Percentiles rank a stretch among this genome's conserved stretches.
Evolutionary conservation across 2,888 invertebrate genomes (phyloP).

Genomic region (Strigamia transsilvanica): DNA sequence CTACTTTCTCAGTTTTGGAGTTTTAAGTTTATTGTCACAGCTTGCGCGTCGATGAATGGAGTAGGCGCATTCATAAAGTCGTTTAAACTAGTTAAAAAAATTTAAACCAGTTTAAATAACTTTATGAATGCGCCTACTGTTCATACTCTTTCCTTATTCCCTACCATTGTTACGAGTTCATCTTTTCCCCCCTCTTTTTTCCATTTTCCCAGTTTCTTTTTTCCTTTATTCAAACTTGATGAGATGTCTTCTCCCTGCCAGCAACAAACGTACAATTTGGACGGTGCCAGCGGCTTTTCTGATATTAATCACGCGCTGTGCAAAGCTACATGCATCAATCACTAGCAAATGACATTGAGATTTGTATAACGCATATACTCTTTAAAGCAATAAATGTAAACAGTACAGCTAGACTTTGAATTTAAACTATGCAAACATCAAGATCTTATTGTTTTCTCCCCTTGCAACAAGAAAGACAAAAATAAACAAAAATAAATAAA

Average conservation of each 20-base stretch:
- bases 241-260: slow-evolving; percentile 30
- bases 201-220: not conserved
- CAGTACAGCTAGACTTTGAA: not conserved
- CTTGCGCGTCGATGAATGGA: too few species aligned
- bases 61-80: too few species aligned
- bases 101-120: too few species aligned
- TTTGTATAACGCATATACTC: not conserved
- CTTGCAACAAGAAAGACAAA: too few species aligned
- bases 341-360: slow-evolving; percentile 15
- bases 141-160: not conserved
- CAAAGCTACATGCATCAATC: slow-evolving; percentile 18
- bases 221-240: slow-evolving; percentile 30
- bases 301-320: slow-evolving; percentile 5
- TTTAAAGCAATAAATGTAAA: not conserved
- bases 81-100: too few species aligned
- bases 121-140: not conserved
- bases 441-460: not conserved
- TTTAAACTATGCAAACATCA: not conserved
- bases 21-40: too few species aligned
- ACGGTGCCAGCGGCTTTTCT: slow-evolving; percentile 30
- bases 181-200: not conserved
- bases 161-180: not conserved
- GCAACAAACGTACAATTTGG: slow-evolving; percentile 30
- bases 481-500: not conserved
- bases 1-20: too few species aligned